phyloP scores from a whole-genome alignment of 2,113 vertebrate genomes.

The Sakesphorus luctuosus region DNA sequence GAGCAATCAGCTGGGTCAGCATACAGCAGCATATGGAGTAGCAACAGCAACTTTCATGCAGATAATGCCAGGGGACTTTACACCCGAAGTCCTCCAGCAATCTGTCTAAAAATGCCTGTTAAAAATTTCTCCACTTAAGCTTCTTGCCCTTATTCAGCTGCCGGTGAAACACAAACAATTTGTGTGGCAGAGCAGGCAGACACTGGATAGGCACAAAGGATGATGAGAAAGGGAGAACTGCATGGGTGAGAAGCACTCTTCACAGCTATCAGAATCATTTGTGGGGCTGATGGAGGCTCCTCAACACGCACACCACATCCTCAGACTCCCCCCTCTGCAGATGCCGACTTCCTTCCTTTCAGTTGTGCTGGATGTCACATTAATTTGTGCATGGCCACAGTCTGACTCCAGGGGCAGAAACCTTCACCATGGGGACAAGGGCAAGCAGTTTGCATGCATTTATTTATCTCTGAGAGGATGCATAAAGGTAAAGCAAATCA shows the following conservation, averaged over 20 bases:
- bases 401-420: neutral
- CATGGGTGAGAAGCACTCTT: neutral
- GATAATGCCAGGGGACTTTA: neutral
- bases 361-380: neutral
- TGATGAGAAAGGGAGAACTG: neutral
- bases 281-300: neutral
- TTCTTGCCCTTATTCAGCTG: neutral
- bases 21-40: neutral
- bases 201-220: neutral
- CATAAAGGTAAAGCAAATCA: neutral
- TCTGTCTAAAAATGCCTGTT: neutral
- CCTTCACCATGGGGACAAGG: neutral
- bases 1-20: neutral
- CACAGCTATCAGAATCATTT: neutral
- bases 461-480: neutral
- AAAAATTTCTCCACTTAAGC: neutral
- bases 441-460: neutral
- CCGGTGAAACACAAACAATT: neutral
- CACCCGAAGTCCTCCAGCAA: neutral
- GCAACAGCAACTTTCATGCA: neutral
- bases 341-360: neutral
- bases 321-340: neutral
- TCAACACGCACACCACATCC: neutral
- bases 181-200: neutral
- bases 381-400: neutral